Conservation (phyloP, 2,113 vertebrate genomes). For the Mus pahari region DNA sequence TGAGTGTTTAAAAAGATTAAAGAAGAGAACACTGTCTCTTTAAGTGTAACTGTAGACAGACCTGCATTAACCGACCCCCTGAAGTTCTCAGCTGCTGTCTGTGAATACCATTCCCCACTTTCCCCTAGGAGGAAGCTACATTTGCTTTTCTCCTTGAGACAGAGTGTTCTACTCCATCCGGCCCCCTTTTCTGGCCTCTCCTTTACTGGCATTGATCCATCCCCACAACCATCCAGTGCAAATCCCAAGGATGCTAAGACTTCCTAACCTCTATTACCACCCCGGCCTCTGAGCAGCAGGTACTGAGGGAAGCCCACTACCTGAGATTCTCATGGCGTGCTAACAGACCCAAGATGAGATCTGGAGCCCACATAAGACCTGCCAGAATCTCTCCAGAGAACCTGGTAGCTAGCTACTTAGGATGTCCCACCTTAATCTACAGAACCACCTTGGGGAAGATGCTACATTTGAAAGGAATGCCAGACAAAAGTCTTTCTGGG, state of each 20-base stretch:
- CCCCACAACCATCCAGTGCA: not conserved
- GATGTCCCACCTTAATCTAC: slow-evolving; percentile 76
- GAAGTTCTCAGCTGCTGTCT: not conserved
- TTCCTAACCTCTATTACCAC: not conserved
- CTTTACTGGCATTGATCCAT: not conserved
- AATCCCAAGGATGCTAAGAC: not conserved
- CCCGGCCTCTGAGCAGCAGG: not conserved
- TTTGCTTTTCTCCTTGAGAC: not conserved
- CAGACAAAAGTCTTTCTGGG: not conserved
- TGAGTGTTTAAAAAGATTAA: slow-evolving; percentile 14
- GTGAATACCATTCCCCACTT: not conserved
- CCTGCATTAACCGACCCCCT: not conserved
- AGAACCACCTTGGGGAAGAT: slow-evolving; percentile 83
- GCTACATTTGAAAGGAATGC: slow-evolving; percentile 58
- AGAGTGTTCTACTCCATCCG: not conserved
- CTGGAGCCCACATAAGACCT: not conserved
- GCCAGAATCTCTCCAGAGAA: not conserved
- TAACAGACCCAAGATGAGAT: not conserved
- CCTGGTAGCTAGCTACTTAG: not conserved
- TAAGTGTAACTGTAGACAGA: not conserved
- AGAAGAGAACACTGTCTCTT: not conserved
- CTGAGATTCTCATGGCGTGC: slow-evolving; percentile 22
- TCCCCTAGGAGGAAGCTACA: not conserved
- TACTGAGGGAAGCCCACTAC: not conserved
- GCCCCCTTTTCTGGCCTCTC: not conserved